Evolutionary conservation across 2,888 invertebrate genomes (phyloP).

Genomic region (Taenaris catops): DNA sequence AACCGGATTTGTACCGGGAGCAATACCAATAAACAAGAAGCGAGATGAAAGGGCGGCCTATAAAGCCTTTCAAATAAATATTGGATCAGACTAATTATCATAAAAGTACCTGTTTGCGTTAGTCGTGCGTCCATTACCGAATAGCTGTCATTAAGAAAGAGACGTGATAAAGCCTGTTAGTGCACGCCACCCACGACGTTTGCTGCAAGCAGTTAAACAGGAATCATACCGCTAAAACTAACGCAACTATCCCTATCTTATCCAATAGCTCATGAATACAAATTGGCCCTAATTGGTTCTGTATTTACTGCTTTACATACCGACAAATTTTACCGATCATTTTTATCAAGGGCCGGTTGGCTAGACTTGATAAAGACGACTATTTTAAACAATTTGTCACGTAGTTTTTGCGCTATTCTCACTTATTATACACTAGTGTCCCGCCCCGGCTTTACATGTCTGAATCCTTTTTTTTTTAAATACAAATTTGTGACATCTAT

Average conservation of each 20-base stretch:
- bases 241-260: constrained; percentile 43
- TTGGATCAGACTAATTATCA: constrained; percentile 70
- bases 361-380: neutral
- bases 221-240: constrained; percentile 48
- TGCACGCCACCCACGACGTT: constrained; percentile 59
- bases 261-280: constrained; percentile 49
- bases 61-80: constrained; percentile 64
- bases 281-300: constrained; percentile 45
- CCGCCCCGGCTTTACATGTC: no score
- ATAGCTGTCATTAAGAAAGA: constrained; percentile 65
- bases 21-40: constrained; percentile 58
- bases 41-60: constrained; percentile 59
- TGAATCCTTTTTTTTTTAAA: no score
- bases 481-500: no score
- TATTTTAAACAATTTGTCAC: no score
- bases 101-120: constrained; percentile 61
- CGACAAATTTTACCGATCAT: constrained; percentile 12
- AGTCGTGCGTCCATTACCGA: constrained; percentile 62
- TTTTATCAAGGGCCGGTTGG: neutral
- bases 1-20: constrained; percentile 47
- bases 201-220: constrained; percentile 44
- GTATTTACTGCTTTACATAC: constrained; percentile 38
- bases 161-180: constrained; percentile 42
- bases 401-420: no score
- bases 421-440: no score